Base-by-base conservation (phyloP, 2,888 invertebrate genomes). In the Mellilla xanthometata region DNA sequence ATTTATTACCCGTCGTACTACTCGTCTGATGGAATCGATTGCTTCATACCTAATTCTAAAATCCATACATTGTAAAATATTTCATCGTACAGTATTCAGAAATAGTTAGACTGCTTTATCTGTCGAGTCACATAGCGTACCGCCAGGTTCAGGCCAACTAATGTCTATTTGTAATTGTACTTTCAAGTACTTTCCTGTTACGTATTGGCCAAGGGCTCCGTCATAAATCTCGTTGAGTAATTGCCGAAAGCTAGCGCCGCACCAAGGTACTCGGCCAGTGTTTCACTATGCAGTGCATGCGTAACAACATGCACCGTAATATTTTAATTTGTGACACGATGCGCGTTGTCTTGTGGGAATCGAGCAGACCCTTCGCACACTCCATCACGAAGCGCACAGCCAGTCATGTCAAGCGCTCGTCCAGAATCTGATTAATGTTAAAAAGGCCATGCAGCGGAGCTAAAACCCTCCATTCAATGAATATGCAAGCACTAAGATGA, bases 281-380 rank as follows among this genome's bases (percentile, higher is more conserved):
- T 57, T 64, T 62, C 56, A 60, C 60, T 60, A 60, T 60, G 65
- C 65, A 67, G 54, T 62, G 68, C 75, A 78, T 80, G 75, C 77
- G 65, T 72, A 78, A 68, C 68, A 56, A 56, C 47, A 62, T 70
- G 67, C 74, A 80, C 82, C 80, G 80, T 81, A 75, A 80, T 82
- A 77, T 79, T 81, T 76, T 81, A 81, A 81, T 81, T 74, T 69
- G 66, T 62, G 58, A 65, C 74, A 73, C 72, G 78, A 75, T 67
- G 52, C 56, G 44, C 47, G 47, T 51, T n/a, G n/a, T n/a, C n/a
- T 39, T 64, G 72, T 72, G 71, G 73, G 71, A 72, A 71, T 60
- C 60, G 43, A 59, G 53, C 60, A 57, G 60, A 56, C 49, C 48
- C 36, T 49, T 47, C 13, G 28, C 27, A 11, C 26, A 40, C 30